Evolutionary conservation across 2,888 invertebrate species (phyloP), one percentile per base, ranked within the genome.

Genomic region (Crepidodera aurea): DNA sequence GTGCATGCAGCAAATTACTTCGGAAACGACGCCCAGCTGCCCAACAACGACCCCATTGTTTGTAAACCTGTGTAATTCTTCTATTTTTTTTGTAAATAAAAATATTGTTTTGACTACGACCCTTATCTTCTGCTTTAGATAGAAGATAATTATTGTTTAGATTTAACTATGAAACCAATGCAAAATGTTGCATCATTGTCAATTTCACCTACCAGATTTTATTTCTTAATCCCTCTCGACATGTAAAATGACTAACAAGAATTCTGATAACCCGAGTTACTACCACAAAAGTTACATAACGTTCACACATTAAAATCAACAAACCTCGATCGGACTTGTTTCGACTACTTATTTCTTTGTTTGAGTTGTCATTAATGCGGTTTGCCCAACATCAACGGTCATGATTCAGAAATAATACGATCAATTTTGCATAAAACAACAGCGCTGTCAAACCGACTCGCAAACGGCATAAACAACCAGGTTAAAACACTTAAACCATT

Each of bases 371-470:
- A 29, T 46, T 46, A 46, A 56, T 46, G 34, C 46, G 5, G 22
- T 46, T 56, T 56, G 25, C 56, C 29, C 56, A 56, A 56, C 27
- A 39, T 40, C 39, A 10, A 16, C 25, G n/a, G 40, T 59, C 58
- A 56, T 57, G 62, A 62, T 58, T 62, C 54, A 54, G 54, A 50
- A 53, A 32, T 58, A 50, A 62, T 40, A 51, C 58, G 27, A 53
- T 50, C 40, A 59, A 25, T 62, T 62, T 58, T 54, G 62, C 58
- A 62, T 62, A 54, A 54, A 54, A 62, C 62, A 50, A 58, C 61
- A 44, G 44, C 37, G 27, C 16, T 61, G 56, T 51, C 44, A 51
- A 56, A 51, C 51, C 51, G 22, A 16, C 39, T 44, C 44, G 51
- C 37, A 59, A 44, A 32, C 32, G 27, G 55, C 19, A 55, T 44